phyloP scores from a whole-genome alignment of 2,113 vertebrate species.

The Parus major region DNA sequence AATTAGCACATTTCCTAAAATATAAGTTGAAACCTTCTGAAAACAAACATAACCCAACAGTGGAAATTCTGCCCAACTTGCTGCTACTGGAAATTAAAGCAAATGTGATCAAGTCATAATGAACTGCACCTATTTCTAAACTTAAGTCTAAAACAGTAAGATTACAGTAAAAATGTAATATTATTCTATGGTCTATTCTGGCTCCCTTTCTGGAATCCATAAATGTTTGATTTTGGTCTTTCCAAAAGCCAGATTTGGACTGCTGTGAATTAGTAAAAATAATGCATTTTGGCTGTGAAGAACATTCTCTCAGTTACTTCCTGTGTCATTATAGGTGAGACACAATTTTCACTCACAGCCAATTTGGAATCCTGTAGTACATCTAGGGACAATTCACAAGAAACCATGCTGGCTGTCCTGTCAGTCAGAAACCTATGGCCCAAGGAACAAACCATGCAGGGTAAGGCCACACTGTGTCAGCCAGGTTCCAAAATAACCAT shows the following conservation, averaged over 20 bases:
- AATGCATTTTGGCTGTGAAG: background rate
- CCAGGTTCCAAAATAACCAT: background rate
- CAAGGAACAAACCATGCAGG: background rate
- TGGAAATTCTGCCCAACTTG: background rate
- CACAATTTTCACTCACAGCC: background rate
- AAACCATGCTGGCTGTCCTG: background rate
- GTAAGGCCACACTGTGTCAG: background rate
- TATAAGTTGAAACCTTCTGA: background rate
- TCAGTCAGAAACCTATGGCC: background rate
- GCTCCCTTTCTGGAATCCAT: background rate
- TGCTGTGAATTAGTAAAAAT: constrained; percentile 6
- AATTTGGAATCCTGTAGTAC: background rate
- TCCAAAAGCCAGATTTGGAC: background rate
- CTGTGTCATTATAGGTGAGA: background rate
- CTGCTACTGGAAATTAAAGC: background rate
- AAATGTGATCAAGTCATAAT: background rate
- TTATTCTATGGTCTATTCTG: background rate
- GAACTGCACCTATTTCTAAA: background rate
- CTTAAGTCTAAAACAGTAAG: background rate
- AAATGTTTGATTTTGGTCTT: background rate
- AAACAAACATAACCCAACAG: rapidly evolving
- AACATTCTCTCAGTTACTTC: background rate
- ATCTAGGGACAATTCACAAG: background rate
- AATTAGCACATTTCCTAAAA: background rate
- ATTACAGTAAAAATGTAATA: background rate